Evolutionary conservation across 1,140 invertebrate genomes (phyloP).

Genomic region (Listronotus oregonensis): DNA sequence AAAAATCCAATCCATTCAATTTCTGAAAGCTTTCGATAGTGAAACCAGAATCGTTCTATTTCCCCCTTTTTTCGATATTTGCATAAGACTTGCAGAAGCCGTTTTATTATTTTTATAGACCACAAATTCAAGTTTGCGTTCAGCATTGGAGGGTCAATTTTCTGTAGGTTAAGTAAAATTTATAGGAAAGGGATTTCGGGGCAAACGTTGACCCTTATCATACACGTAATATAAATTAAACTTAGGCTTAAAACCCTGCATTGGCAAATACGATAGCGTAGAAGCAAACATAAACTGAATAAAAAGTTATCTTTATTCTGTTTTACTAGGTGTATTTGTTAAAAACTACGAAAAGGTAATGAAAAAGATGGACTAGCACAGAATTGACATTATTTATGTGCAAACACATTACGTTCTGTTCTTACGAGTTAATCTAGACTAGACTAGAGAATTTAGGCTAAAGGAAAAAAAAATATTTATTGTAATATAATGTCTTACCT

Average conservation of each 20-base stretch:
- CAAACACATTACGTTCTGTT: no score
- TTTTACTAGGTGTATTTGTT: no score
- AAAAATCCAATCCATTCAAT: constrained; percentile 15
- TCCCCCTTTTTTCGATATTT: constrained; percentile 27
- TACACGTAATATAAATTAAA: constrained; percentile 2
- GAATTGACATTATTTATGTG: no score
- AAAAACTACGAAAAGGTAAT: no score
- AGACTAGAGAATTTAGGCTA: no score
- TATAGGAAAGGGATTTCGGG: not conserved
- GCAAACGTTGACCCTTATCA: constrained; percentile 2
- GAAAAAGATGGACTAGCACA: no score
- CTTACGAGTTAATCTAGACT: no score
- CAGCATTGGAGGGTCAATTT: constrained; percentile 20
- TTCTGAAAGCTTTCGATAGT: constrained; percentile 15
- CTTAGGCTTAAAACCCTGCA: not conserved
- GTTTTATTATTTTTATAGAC: constrained; percentile 38
- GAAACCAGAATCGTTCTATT: constrained; percentile 22
- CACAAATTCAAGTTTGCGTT: constrained; percentile 26
- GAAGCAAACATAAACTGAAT: no score
- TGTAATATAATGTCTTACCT: constrained; percentile 57
- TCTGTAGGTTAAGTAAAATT: constrained; percentile 13
- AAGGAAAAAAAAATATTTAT: no score
- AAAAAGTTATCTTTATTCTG: no score
- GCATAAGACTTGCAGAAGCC: constrained; percentile 28
- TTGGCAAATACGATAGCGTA: not conserved